A percentile compares a stretch with the other conserved stretches of the same genome.
Evolutionary conservation across 2,797 vertebrate species (phyloP).

Genomic region (Melanotaenia pygmaea): DNA sequence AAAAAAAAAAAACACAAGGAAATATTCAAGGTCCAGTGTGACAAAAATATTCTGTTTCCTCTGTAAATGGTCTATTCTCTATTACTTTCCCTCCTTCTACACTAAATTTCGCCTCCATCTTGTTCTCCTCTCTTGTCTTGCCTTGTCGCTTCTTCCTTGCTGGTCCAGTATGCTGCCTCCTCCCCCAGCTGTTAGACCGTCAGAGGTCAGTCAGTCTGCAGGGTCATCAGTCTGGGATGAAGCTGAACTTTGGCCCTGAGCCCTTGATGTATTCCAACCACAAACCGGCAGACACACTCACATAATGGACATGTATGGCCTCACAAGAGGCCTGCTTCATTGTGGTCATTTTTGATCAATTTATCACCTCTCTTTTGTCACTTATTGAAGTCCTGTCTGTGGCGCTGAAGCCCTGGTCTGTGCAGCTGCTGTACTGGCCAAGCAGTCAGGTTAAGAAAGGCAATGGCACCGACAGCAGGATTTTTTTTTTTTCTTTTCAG

Average conservation of each 20-base stretch:
- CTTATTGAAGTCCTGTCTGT: slow-evolving; percentile 73
- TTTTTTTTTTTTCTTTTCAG: slow-evolving; percentile 28
- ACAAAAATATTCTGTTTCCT: slow-evolving; percentile 23
- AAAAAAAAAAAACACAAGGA: slow-evolving; percentile 54
- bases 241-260: slow-evolving; percentile 80
- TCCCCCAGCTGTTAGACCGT: slow-evolving; percentile 76
- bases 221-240: slow-evolving; percentile 86
- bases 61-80: slow-evolving; percentile 23
- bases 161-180: slow-evolving; percentile 49
- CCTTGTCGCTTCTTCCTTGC: slow-evolving; percentile 30
- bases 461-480: slow-evolving; percentile 39
- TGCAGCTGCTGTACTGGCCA: slow-evolving; percentile 25
- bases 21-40: slow-evolving; percentile 47
- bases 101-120: slow-evolving; percentile 49
- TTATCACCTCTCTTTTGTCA: slow-evolving; percentile 78
- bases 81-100: slow-evolving; percentile 30
- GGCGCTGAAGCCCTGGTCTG: slow-evolving; percentile 35
- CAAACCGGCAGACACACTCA: slow-evolving; percentile 73
- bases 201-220: slow-evolving; percentile 80
- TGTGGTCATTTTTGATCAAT: slow-evolving; percentile 82
- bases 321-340: slow-evolving; percentile 73
- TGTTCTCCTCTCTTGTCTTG: slow-evolving; percentile 30
- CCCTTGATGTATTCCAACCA: slow-evolving; percentile 84
- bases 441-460: slow-evolving; percentile 31
- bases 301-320: slow-evolving; percentile 78